Base-by-base conservation (phyloP, 2,888 invertebrate genomes). In the Glyphotaelius pellucidus region DNA sequence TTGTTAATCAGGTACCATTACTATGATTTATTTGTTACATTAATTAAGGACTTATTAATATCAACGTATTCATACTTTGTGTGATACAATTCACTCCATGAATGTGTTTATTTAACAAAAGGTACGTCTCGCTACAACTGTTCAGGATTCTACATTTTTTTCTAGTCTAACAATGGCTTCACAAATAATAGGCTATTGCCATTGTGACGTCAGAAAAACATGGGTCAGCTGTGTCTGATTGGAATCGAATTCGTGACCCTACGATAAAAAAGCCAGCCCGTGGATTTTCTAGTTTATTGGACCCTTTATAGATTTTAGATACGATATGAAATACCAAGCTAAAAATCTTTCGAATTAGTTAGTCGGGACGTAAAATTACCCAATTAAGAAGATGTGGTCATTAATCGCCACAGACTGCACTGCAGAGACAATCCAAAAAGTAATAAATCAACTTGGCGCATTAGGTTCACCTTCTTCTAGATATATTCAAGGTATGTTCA, bases 371-470 rank as follows among this genome's bases (percentile, higher is more conserved):
- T 9, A 25, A 67, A 9, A 67, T n/a, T 67, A 67, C 9, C 67
- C 25, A 11, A 67, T n/a, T 25, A n/a, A 67, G 19, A 67, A 25
- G 9, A 67, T 67, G 1, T 3, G 2, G n/a, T n/a, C 67, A 25
- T 67, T n/a, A 52, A 52, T 52, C 15, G 67, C 19, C 25, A 52
- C 52, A 3, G 67, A 19, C 67, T 67, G 67, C 67, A n/a, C 67
- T 25, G 67, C 67, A 25, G 25, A 25, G 25, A 67, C 67, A 67
- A 67, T 25, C 67, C 67, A 67, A 67, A 19, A 67, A 25, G 67
- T 52, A 81, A 90, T 90, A 90, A 90, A 90, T 90, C 90, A 83
- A 47, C 31, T 90, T 42, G 30, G 35, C 14, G 81, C 67, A 31
- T 15, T 67, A 1, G 67, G 67, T 67, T n/a, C 9, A 25, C 67